These are phyloP conservation scores for Heterohyrax brucei DNA, from an alignment of 2,797 vertebrate species.

Conservation along the genomic window DNA sequence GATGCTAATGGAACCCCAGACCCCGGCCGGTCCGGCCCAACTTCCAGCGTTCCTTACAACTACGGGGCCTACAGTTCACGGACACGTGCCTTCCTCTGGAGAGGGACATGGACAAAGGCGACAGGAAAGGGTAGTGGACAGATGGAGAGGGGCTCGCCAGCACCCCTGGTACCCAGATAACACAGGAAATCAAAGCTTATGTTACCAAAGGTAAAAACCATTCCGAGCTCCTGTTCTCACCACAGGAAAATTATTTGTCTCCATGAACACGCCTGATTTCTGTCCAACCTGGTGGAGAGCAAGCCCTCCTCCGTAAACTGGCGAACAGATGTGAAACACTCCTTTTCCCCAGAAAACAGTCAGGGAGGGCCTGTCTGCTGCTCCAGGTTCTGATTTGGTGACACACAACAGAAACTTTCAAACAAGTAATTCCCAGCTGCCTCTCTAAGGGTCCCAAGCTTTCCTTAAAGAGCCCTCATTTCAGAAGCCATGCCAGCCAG, in stretches of 20 bases:
- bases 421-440: constrained; percentile 70
- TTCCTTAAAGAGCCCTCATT: neutral
- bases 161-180: neutral
- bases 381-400: constrained; percentile 58
- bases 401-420: constrained; percentile 85
- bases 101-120: neutral
- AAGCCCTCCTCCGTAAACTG: neutral
- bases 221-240: neutral
- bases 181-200: neutral
- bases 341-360: neutral
- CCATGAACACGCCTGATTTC: neutral
- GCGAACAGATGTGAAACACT: neutral
- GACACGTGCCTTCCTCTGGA: neutral
- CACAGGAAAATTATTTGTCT: neutral
- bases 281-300: neutral
- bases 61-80: neutral
- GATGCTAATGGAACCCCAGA: no score
- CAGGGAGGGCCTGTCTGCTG: neutral
- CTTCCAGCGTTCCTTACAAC: neutral
- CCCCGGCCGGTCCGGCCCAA: neutral
- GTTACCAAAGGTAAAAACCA: neutral
- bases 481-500: neutral
- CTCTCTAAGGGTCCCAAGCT: neutral
- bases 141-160: neutral
- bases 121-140: no score